Conservation (phyloP, 2,888 invertebrate species). For the Ectemnius continuus region DNA sequence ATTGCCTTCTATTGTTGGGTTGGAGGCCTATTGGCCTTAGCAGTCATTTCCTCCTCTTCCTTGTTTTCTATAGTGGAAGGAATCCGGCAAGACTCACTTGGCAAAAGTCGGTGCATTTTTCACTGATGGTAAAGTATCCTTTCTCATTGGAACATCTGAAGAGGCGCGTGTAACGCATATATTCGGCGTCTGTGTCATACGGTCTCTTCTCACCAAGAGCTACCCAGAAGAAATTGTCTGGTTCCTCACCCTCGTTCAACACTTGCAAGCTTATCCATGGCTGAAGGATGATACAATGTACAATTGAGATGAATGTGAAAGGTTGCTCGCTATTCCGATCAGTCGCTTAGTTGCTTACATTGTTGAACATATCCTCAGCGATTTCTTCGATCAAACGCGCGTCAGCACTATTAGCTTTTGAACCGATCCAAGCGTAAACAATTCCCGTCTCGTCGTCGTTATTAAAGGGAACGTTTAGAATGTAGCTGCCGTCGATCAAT, state of each 20-base stretch:
- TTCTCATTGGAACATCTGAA: slow-evolving; percentile 99
- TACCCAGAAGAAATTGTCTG: slow-evolving; percentile 99
- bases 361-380: slow-evolving; percentile 95
- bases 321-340: background rate
- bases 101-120: slow-evolving; percentile 99
- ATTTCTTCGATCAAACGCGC: slow-evolving; percentile 92
- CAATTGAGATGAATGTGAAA: too few species aligned
- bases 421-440: slow-evolving; percentile 97
- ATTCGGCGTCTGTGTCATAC: slow-evolving; percentile 93
- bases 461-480: slow-evolving; percentile 95
- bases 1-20: background rate
- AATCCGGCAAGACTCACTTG: slow-evolving; percentile 82
- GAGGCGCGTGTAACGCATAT: slow-evolving; percentile 94
- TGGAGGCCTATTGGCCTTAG: too few species aligned
- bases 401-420: slow-evolving; percentile 90
- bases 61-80: too few species aligned
- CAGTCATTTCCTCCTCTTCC: too few species aligned
- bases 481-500: slow-evolving; percentile 83
- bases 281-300: slow-evolving; percentile 59
- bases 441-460: slow-evolving; percentile 92
- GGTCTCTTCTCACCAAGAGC: slow-evolving; percentile 94
- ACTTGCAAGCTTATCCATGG: slow-evolving; percentile 84
- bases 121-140: slow-evolving; percentile 99
- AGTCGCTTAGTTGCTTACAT: slow-evolving; percentile 79
- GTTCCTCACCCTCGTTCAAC: slow-evolving; percentile 95